phyloP scores from a whole-genome alignment of 1,140 invertebrate genomes.

The Calliphora vicina region DNA sequence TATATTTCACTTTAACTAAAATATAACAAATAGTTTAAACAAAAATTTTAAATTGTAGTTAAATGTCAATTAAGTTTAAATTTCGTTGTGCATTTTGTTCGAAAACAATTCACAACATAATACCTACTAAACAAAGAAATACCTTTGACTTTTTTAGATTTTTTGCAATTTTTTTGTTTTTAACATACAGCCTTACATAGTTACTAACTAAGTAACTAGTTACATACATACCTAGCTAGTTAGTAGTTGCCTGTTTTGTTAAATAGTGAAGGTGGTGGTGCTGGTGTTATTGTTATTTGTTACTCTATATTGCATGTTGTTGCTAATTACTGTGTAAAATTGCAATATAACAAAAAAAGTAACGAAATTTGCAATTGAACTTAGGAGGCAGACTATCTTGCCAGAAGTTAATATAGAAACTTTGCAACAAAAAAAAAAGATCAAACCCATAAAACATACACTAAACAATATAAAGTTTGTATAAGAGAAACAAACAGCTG shows the following conservation, averaged over 20 bases:
- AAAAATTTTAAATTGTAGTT: conserved; percentile 26
- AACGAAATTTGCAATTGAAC: not conserved
- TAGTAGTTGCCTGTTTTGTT: not conserved
- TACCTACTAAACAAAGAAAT: not conserved
- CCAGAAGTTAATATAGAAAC: not conserved
- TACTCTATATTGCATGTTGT: conserved; percentile 27
- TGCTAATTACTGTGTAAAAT: conserved; percentile 25
- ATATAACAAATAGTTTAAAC: not conserved
- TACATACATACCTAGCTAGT: not conserved
- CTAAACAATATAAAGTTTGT: not conserved
- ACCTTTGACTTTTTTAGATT: conserved; percentile 13
- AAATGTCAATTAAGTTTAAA: conserved; percentile 28
- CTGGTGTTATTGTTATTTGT: conserved; percentile 16
- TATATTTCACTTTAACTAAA: too few species aligned
- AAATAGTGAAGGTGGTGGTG: not conserved
- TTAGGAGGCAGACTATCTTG: not conserved
- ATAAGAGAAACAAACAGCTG: not conserved
- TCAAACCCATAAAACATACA: conserved; percentile 1
- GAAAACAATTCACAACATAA: conserved; percentile 4
- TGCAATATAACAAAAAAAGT: not conserved
- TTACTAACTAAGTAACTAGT: not conserved
- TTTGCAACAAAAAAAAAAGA: not conserved
- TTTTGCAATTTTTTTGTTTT: not conserved
- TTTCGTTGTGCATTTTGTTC: not conserved
- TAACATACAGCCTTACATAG: too few species aligned